A percentile compares a stretch with the other conserved stretches of the same genome.
Conservation (phyloP, 2,797 vertebrate species). For the Chromobotia macracanthus region DNA sequence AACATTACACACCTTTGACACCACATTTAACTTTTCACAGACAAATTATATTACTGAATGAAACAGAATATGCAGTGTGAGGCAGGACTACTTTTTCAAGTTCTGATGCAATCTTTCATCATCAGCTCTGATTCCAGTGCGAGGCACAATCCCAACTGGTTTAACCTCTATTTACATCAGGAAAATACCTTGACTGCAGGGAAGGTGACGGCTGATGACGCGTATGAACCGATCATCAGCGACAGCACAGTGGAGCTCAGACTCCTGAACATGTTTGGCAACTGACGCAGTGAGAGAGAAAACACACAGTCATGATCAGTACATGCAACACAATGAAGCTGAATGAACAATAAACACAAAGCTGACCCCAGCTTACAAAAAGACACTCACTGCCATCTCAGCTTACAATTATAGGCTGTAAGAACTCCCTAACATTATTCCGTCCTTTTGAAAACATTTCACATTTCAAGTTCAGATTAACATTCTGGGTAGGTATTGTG, state of each 20-base stretch:
- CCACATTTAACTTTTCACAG: not conserved
- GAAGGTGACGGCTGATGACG: conserved; percentile 91
- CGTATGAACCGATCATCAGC: conserved; percentile 92
- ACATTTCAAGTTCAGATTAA: too few relatives aligned
- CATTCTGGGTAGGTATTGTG: too few relatives aligned
- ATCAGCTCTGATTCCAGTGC: not conserved
- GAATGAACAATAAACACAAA: not conserved
- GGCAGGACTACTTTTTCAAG: too few relatives aligned
- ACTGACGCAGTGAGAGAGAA: conserved; percentile 66
- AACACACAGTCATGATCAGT: not conserved
- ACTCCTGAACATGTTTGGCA: conserved; percentile 91
- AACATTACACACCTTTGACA: too few relatives aligned
- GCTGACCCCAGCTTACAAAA: not conserved
- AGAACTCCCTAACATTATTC: too few relatives aligned
- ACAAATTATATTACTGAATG: not conserved
- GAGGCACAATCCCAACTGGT: not conserved
- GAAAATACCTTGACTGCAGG: conserved; percentile 85
- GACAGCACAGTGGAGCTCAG: conserved; percentile 88
- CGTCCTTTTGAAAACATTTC: too few relatives aligned
- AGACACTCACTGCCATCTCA: not conserved
- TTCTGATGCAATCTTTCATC: conserved; percentile 30
- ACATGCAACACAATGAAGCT: not conserved
- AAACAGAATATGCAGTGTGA: not conserved
- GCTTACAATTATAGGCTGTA: too few relatives aligned
- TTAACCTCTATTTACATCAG: conserved; percentile 14